Percentiles rank a stretch among this genome's conserved stretches.
Evolutionary conservation across 2,888 invertebrate species (phyloP).

Genomic region (Acanthococcus lagerstroemiae): DNA sequence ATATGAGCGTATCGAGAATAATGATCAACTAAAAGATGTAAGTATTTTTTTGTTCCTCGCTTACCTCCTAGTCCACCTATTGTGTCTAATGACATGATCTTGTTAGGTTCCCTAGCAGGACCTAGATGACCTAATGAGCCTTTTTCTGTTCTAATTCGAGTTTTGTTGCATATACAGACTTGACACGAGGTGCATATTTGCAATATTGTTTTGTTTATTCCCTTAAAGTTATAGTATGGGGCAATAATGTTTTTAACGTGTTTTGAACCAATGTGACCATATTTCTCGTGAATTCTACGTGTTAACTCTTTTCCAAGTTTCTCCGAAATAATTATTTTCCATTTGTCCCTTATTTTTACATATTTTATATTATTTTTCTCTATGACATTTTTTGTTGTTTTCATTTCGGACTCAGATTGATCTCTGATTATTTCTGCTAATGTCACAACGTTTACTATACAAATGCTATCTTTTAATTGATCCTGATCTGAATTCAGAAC

Average conservation of each 20-base stretch:
- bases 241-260: background rate
- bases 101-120: slow-evolving; percentile 37
- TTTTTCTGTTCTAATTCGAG: slow-evolving; percentile 36
- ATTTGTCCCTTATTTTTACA: background rate
- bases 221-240: slow-evolving; percentile 33
- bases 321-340: slow-evolving; percentile 2
- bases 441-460: slow-evolving; percentile 33
- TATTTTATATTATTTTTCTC: background rate
- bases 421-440: no score
- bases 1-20: background rate
- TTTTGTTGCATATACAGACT: slow-evolving; percentile 39
- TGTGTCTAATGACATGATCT: slow-evolving; percentile 35
- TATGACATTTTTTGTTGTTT: slow-evolving; percentile 5
- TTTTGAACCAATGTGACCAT: background rate
- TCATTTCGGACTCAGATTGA: slow-evolving; percentile 19
- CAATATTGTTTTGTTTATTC: slow-evolving; percentile 33
- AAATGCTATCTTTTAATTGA: slow-evolving; percentile 33
- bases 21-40: slow-evolving; percentile 33
- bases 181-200: slow-evolving; percentile 34
- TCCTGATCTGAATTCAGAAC: no score
- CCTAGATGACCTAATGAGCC: slow-evolving; percentile 37
- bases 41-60: slow-evolving; percentile 37
- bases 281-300: slow-evolving; percentile 10
- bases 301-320: background rate
- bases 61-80: slow-evolving; percentile 36